Conservation (phyloP, 2,113 vertebrate genomes). For the Myxocyprinus asiaticus region DNA sequence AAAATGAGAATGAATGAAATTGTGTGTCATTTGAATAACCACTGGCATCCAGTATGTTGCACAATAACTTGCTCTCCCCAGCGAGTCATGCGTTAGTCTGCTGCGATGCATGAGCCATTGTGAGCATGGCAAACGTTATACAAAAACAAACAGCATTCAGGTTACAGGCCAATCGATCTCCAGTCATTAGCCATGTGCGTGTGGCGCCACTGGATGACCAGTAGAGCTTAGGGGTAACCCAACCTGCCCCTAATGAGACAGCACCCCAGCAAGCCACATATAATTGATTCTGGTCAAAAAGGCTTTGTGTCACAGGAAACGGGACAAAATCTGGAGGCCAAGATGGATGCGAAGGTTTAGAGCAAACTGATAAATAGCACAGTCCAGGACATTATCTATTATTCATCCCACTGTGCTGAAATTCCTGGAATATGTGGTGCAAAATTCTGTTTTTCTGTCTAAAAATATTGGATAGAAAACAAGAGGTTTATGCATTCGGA, state of each 20-base stretch:
- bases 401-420: slow-evolving; percentile 50
- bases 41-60: slow-evolving; percentile 13
- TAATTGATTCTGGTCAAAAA: slow-evolving; percentile 65
- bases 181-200: slow-evolving; percentile 76
- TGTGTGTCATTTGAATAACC: neutral
- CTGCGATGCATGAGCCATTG: slow-evolving; percentile 60
- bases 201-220: slow-evolving; percentile 72
- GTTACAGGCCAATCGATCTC: slow-evolving; percentile 73
- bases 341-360: slow-evolving; percentile 26
- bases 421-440: slow-evolving; percentile 50
- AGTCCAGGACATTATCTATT: slow-evolving; percentile 51
- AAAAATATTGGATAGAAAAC: slow-evolving; percentile 23
- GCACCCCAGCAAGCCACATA: slow-evolving; percentile 56
- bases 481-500: neutral
- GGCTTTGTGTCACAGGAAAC: slow-evolving; percentile 68
- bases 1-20: neutral
- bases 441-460: slow-evolving; percentile 42
- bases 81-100: slow-evolving; percentile 51
- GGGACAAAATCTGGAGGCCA: slow-evolving; percentile 43
- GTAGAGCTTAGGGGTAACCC: slow-evolving; percentile 67
- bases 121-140: slow-evolving; percentile 67
- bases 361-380: slow-evolving; percentile 50
- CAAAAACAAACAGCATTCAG: slow-evolving; percentile 71
- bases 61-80: slow-evolving; percentile 29
- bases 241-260: slow-evolving; percentile 58